Evolutionary conservation across 2,113 vertebrate species (phyloP).

Genomic region (Stigmatopora nigra): DNA sequence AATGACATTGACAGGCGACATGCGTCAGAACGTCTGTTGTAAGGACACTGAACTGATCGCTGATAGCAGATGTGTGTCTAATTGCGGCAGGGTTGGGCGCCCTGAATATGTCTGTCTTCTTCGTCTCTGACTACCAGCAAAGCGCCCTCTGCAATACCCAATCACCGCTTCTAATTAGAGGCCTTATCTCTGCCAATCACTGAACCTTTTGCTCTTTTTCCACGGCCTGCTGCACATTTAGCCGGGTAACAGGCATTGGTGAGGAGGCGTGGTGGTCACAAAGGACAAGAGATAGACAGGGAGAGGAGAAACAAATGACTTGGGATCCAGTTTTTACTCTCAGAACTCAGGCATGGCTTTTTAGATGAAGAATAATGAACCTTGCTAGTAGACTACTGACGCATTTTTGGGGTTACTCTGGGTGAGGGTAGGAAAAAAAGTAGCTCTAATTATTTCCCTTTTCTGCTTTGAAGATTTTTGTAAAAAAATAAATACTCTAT

Average conservation of each 20-base stretch:
- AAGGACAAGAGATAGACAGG: constrained; percentile 10
- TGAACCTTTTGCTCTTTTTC: constrained; percentile 37
- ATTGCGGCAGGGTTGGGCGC: constrained; percentile 49
- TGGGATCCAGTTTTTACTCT: not conserved
- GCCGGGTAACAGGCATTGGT: constrained; percentile 24
- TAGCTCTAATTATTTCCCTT: not conserved
- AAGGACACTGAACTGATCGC: constrained; percentile 53
- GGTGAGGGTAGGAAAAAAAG: not conserved
- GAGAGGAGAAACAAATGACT: not conserved
- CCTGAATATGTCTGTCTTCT: constrained; percentile 52
- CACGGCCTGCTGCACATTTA: constrained; percentile 28
- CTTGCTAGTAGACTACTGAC: not conserved
- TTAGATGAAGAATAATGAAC: not conserved
- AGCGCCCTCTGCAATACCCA: constrained; percentile 52
- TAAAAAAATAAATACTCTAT: not conserved
- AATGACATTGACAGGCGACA: constrained; percentile 62
- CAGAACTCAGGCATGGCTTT: not conserved
- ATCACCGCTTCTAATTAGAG: constrained; percentile 62
- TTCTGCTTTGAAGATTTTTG: not conserved
- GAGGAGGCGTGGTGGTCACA: constrained; percentile 22
- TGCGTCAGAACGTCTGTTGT: constrained; percentile 42
- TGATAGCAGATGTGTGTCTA: constrained; percentile 67
- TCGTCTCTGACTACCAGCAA: constrained; percentile 51
- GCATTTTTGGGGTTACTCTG: not conserved
- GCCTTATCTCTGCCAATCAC: constrained; percentile 66